These are phyloP conservation scores for Drepana falcataria DNA, from an alignment of 2,888 invertebrate genomes.

Conservation along the genomic window DNA sequence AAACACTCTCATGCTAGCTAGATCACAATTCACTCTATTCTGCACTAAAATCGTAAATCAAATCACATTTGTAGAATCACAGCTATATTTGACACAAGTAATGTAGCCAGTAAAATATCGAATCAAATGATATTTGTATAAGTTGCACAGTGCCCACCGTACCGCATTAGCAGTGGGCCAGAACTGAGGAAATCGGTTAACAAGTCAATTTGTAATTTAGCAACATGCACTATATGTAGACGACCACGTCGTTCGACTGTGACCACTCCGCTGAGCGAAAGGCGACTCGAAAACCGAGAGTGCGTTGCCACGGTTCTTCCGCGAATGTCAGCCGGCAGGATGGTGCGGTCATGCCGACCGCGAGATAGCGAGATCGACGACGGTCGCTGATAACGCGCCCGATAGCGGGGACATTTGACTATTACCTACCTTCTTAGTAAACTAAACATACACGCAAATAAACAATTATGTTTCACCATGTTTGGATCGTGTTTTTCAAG, in stretches of 20 bases:
- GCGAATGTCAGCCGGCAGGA: conserved; percentile 52
- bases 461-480: too few species aligned
- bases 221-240: conserved; percentile 52
- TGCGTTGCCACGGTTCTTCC: conserved; percentile 64
- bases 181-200: conserved; percentile 58
- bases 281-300: conserved; percentile 66
- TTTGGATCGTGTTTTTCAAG: too few species aligned
- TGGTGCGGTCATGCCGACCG: conserved; percentile 51
- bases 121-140: conserved; percentile 39
- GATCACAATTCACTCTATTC: conserved; percentile 9
- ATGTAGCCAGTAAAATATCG: conserved; percentile 3
- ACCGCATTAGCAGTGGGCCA: conserved; percentile 34
- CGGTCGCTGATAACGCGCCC: conserved; percentile 56
- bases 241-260: conserved; percentile 51
- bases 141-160: conserved; percentile 34
- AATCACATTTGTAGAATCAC: conserved; percentile 7
- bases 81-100: conserved; percentile 23
- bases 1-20: conserved; percentile 22
- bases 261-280: conserved; percentile 58
- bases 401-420: conserved; percentile 52
- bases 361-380: conserved; percentile 68
- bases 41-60: conserved; percentile 11
- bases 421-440: conserved; percentile 16
- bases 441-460: conserved; percentile 8
- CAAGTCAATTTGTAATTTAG: conserved; percentile 64